These are phyloP conservation scores for Numenius arquata DNA, from an alignment of 2,113 vertebrate species.

Conservation along the genomic window DNA sequence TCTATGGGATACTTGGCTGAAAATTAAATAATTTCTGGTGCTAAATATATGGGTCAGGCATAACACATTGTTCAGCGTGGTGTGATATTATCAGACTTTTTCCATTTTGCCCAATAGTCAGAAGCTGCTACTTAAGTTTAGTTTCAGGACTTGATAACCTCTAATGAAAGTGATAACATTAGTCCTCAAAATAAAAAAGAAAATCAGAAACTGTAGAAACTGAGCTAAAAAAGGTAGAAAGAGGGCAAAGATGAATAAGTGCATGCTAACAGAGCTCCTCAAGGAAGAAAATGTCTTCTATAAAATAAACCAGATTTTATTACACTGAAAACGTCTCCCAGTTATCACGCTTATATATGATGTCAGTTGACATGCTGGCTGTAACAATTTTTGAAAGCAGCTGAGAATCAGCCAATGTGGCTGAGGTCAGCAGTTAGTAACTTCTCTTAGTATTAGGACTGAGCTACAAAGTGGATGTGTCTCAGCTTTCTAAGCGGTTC, in stretches of 20 bases:
- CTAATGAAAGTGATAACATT: background rate
- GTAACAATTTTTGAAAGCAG: background rate
- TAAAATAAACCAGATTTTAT: background rate
- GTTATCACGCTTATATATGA: background rate
- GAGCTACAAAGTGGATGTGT: background rate
- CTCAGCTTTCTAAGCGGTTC: background rate
- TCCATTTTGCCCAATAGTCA: background rate
- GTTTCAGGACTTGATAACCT: background rate
- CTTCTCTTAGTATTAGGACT: background rate
- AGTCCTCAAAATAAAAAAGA: fast-evolving
- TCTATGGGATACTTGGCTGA: background rate
- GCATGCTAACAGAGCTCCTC: background rate
- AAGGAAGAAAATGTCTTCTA: background rate
- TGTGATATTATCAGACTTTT: fast-evolving
- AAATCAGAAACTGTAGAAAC: background rate
- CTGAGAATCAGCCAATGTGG: background rate
- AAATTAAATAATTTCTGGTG: background rate
- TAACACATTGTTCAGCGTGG: background rate
- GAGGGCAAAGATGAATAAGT: background rate
- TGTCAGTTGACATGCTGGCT: background rate
- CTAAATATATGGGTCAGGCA: background rate
- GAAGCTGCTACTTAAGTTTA: background rate
- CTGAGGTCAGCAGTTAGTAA: background rate
- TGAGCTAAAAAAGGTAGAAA: background rate
- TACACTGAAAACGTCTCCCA: background rate